Evolutionary conservation across 2,113 vertebrate genomes (phyloP), one percentile per base, ranked within the genome.

Genomic region (Epinephelus fuscoguttatus): DNA sequence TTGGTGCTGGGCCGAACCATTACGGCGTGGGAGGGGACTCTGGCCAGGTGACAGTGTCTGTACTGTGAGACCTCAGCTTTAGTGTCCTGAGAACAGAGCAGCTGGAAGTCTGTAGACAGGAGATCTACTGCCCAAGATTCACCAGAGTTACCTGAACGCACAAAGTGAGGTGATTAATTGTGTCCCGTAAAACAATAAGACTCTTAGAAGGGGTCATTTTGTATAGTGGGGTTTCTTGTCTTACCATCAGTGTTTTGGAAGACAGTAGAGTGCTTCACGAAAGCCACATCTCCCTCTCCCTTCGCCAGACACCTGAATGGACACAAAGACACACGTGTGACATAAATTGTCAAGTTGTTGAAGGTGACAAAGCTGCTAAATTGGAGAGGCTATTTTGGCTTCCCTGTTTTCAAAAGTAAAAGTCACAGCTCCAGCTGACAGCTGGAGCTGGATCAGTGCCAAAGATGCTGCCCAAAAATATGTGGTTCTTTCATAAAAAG

Each of bases 161-260:
- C 14, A 80, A 17, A 52, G 8, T 21, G 3, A 67, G 10, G 7
- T 2, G 12, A 5, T 66, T 55, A 12, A 15, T 60, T 0, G 12
- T 0, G 18, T 27, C 13, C 19, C 15, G 17, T 21, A 3, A 50
- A 64, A 42, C 2, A 3, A 23, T 6, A 0, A 57, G 6, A 40
- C 0, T 0, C 12, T 50, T 4, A 7, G 50, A 18, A 69, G 11
- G 5, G 23, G 47, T 7, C 9, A 49, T 19, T 17, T 53, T 47
- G 12, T 17, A 19, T 18, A 18, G 61, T 37, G 2, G 1, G 2
- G 42, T 4, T 12, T 10, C 9, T 59, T 13, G 11, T 75, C 21
- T 77, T 93, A 99, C 98, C 97, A 15, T 98, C 94, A 0, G 97
- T 97, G 92, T 98, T 97, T 81, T 97, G 96, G 71, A 97, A 96